Evolutionary conservation across 2,888 invertebrate species (phyloP), one percentile per base, ranked within the genome.

Genomic region (Zaprionus obscuricornis): DNA sequence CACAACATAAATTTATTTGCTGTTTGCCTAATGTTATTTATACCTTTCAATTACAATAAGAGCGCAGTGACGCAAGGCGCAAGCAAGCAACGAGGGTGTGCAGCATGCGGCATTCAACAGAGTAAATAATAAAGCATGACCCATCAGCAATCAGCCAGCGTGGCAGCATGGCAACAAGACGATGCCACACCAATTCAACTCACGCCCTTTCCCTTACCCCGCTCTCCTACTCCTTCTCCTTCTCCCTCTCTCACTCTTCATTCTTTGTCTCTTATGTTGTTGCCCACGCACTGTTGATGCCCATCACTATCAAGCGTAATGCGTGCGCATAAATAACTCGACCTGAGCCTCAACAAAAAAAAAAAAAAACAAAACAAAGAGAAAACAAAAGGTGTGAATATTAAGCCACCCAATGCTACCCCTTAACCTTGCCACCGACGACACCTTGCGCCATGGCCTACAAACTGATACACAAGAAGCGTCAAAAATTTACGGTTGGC

Each of bases 11-110:
- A 83, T 82, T 82, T 82, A 84, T 82, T 84, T 84, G 82, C 85
- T 78, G 76, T 82, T 82, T 78, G 82, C 82, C 79, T 82, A 84
- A 82, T 84, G 81, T 82, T 84, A 87, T 86, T 85, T 86, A 85
- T 84, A 74, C 76, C 82, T 72, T 74, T 74, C 77, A 82, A 86
- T 73, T 81, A 76, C 81, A 76, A 85, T 66, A 69, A 78, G 74
- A 78, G 71, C 69, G 22, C 45, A 29, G 56, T 40, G 20, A 31
- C 6, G 8, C 40, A 29, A n/a, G 29, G 22, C 24, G 11, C 10
- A 6, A 20, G 18, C n/a, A n/a, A n/a, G 18, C 13, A 7, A 13
- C 7, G 50, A 5, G 14, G 10, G 20, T 27, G n/a, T n/a, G n/a
- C n/a, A n/a, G 27, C 11, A 47, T 39, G 52, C 37, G 34, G 22